These are phyloP conservation scores for Megalonaias nervosa DNA, from an alignment of 1,140 invertebrate species.

Conservation along the genomic window DNA sequence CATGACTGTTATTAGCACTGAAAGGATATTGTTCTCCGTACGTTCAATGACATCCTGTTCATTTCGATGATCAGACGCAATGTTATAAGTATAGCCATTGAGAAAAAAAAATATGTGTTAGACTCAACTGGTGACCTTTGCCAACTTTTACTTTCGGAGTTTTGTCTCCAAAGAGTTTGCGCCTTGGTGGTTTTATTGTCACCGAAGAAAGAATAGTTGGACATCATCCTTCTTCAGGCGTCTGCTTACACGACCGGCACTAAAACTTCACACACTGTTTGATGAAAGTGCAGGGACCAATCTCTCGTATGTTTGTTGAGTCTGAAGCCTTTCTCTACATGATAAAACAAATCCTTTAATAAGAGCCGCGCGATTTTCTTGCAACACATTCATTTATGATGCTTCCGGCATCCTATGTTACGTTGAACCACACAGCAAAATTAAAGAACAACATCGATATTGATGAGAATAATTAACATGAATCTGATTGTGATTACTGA, in stretches of 20 bases:
- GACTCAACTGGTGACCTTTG: neutral
- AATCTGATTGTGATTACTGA: no score
- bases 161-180: slow-evolving; percentile 9
- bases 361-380: neutral
- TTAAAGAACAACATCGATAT: slow-evolving; percentile 4
- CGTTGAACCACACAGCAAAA: neutral
- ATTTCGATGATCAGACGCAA: no score
- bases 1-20: neutral
- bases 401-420: neutral
- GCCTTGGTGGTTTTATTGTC: slow-evolving; percentile 2
- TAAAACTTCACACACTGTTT: neutral
- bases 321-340: neutral
- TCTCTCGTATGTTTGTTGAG: slow-evolving; percentile 6
- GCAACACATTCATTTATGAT: slow-evolving; percentile 1
- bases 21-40: no score
- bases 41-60: no score
- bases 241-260: neutral
- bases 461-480: slow-evolving; percentile 2
- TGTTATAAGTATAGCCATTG: neutral
- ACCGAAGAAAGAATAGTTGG: slow-evolving; percentile 4
- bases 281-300: slow-evolving; percentile 7
- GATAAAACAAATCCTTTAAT: slow-evolving; percentile 3
- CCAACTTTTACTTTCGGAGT: slow-evolving; percentile 1
- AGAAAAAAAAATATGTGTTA: slow-evolving; percentile 2
- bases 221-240: neutral